Evolutionary conservation across 2,797 vertebrate species (phyloP).

Genomic region (Rhinophrynus dorsalis): DNA sequence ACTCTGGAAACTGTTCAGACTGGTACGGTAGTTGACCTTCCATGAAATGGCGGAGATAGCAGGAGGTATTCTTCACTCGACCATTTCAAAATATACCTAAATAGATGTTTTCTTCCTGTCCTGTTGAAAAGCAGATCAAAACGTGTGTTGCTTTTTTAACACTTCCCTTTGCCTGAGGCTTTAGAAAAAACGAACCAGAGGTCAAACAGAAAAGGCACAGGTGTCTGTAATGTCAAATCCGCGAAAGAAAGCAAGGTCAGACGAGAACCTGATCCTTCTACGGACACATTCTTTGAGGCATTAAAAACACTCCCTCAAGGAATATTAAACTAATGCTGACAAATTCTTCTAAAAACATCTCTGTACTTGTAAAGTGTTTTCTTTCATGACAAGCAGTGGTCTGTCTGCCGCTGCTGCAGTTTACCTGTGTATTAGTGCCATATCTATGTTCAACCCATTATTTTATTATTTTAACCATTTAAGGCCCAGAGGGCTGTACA

Average conservation of each 20-base stretch:
- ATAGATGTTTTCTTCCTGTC: conserved; percentile 36
- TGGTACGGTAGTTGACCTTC: too few relatives aligned
- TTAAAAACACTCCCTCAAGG: conserved; percentile 65
- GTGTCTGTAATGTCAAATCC: conserved; percentile 68
- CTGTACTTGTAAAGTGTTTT: conserved; percentile 56
- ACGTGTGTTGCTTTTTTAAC: conserved; percentile 43
- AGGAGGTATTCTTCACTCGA: not conserved
- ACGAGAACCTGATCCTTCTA: conserved; percentile 74
- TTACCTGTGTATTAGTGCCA: conserved; percentile 24
- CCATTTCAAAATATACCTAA: conserved; percentile 16
- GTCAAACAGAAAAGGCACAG: conserved; percentile 70
- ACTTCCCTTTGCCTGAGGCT: conserved; percentile 63
- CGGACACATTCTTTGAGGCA: conserved; percentile 75
- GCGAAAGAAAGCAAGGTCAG: conserved; percentile 70
- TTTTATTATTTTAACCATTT: too few relatives aligned
- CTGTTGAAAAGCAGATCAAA: conserved; percentile 54
- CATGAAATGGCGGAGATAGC: too few relatives aligned
- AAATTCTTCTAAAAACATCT: conserved; percentile 60
- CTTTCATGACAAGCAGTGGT: conserved; percentile 18
- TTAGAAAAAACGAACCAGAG: conserved; percentile 60
- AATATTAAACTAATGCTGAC: conserved; percentile 63
- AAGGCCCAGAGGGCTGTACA: too few relatives aligned
- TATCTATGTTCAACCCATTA: too few relatives aligned
- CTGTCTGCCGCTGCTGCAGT: not conserved
- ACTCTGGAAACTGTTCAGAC: too few relatives aligned